These are phyloP conservation scores for Sicus ferrugineus DNA, from an alignment of 2,888 invertebrate genomes.

Conservation along the genomic window DNA sequence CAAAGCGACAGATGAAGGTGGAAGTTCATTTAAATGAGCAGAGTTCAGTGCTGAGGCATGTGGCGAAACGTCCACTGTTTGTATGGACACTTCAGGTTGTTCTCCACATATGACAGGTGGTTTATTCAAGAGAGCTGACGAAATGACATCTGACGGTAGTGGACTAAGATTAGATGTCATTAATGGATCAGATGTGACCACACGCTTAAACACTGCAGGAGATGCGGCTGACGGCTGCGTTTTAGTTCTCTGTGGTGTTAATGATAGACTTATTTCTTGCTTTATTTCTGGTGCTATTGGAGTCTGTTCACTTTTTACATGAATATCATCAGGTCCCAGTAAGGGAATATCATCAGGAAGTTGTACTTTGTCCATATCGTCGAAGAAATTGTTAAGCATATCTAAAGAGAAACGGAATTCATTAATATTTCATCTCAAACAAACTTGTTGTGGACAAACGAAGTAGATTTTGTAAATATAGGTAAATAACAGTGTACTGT, in stretches of 20 bases:
- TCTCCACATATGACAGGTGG: not conserved
- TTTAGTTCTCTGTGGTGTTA: conserved; percentile 34
- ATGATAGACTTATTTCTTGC: conserved; percentile 43
- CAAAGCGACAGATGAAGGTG: conserved; percentile 37
- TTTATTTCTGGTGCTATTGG: conserved; percentile 47
- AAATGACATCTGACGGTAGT: conserved; percentile 33
- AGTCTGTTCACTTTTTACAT: conserved; percentile 47
- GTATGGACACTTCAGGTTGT: not conserved
- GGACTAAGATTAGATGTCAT: conserved; percentile 54
- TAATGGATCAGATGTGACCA: conserved; percentile 50
- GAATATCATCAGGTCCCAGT: conserved; percentile 45
- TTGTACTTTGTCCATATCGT: conserved; percentile 57
- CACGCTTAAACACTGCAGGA: conserved; percentile 50
- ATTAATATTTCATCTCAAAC: no score
- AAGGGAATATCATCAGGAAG: conserved; percentile 50
- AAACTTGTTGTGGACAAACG: no score
- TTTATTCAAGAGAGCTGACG: conserved; percentile 9
- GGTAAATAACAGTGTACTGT: no score
- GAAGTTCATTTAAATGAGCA: conserved; percentile 40
- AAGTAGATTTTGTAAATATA: no score
- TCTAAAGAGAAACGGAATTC: conserved; percentile 43
- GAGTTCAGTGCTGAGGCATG: conserved; percentile 13
- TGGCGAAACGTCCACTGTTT: not conserved
- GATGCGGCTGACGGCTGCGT: conserved; percentile 37
- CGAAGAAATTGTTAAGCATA: conserved; percentile 57